Base-by-base conservation (phyloP, 2,113 vertebrate genomes). In the Argyrosomus japonicus region DNA sequence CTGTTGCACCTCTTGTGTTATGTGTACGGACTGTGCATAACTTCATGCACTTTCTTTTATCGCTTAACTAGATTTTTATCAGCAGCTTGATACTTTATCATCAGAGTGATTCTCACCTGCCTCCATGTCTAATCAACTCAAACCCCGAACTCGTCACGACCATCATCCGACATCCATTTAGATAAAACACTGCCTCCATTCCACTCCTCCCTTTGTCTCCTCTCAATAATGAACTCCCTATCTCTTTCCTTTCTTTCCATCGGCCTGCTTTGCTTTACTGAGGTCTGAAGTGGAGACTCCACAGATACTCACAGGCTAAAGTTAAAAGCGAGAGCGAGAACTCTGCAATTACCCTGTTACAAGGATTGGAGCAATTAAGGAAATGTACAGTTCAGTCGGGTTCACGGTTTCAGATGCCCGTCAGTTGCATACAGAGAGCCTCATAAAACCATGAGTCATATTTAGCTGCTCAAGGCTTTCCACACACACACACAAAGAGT, bases 361-460 rank as follows among this genome's bases (percentile, higher is more conserved):
- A 92, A 91, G 89, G 83, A 82, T 65, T 53, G 58, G 45, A 43
- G 82, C 92, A 94, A 92, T 94, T 92, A 94, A 93, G 88, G 85
- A 91, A 94, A 94, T 93, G 92, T 91, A 92, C 84, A 89, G 91
- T 93, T 94, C 88, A 92, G 85, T 68, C 64, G 50, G 81, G 91
- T 89, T 92, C 90, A 93, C 73, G 21, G 91, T 90, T 92, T 92
- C 81, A 92, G 89, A 87, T 75, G 71, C 29, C 71, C 5, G 32
- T 84, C 74, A 75, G 77, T 62, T 54, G 53, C 70, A 72, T 40
- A 68, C 47, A 62, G 74, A 92, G 82, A 94, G 90, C 84, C 89
- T 91, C 80, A 70, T 92, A 93, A 94, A 93, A 88, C 84, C 84
- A 90, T 88, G 91, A 93, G 84, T 94, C 92, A 94, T 85, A 77